phyloP scores from a whole-genome alignment of 1,140 invertebrate species.

The Helicorthomorpha holstii region DNA sequence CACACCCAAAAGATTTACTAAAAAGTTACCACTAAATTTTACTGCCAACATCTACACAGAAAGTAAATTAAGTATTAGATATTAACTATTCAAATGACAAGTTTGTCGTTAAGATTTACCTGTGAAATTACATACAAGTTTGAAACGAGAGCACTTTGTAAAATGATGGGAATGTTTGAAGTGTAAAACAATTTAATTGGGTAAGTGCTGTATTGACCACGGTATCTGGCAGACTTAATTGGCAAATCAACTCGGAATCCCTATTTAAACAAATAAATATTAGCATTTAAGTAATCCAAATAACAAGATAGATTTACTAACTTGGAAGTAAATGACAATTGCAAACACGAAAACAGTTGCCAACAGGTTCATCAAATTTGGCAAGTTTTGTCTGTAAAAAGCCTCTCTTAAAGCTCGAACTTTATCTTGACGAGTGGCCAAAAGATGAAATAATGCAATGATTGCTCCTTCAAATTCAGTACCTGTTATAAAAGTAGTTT shows the following conservation, averaged over 20 bases:
- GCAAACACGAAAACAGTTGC: constrained; percentile 97
- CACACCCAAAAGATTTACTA: constrained; percentile 94
- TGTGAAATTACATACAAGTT: constrained; percentile 98
- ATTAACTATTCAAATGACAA: background rate
- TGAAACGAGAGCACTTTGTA: constrained; percentile 96
- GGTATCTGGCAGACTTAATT: constrained; percentile 95
- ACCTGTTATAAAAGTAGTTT: constrained; percentile 30
- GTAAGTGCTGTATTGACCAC: constrained; percentile 97
- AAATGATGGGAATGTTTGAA: constrained; percentile 98
- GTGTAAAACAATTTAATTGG: constrained; percentile 99
- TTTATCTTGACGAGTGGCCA: constrained; percentile 96
- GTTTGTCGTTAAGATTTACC: constrained; percentile 28
- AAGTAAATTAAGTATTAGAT: too few relatives aligned
- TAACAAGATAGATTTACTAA: too few relatives aligned
- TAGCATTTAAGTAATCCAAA: too few relatives aligned
- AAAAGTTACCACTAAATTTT: constrained; percentile 92
- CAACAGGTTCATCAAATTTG: constrained; percentile 96
- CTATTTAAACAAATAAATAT: too few relatives aligned
- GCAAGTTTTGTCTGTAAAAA: constrained; percentile 98
- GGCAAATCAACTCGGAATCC: constrained; percentile 98
- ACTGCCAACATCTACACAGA: constrained; percentile 80
- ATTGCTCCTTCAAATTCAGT: constrained; percentile 98
- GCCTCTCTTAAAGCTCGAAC: constrained; percentile 92
- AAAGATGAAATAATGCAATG: constrained; percentile 89
- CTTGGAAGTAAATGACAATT: constrained; percentile 99